A percentile compares a stretch with the other conserved stretches of the same genome.
phyloP scores from a whole-genome alignment of 2,113 vertebrate species.

The Tyrannus savana region DNA sequence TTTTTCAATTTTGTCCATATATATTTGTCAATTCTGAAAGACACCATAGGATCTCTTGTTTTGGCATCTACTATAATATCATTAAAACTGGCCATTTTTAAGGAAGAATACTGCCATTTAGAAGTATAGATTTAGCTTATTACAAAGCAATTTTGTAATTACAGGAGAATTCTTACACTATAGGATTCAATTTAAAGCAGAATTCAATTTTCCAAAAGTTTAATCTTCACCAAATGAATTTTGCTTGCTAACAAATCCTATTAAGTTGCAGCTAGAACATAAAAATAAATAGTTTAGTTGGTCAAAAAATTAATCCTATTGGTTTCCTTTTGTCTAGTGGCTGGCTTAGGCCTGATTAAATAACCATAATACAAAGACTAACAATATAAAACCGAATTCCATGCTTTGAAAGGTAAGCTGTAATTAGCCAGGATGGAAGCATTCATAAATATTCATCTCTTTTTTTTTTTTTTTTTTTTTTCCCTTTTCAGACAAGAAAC shows the following conservation, averaged over 20 bases:
- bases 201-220: neutral
- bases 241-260: neutral
- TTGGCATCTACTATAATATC: neutral
- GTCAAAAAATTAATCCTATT: neutral
- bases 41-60: accelerated
- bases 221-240: neutral
- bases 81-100: neutral
- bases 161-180: neutral
- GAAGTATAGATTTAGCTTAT: neutral
- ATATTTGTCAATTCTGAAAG: neutral
- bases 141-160: neutral
- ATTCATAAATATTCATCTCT: neutral
- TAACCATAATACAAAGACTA: neutral
- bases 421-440: neutral
- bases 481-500: neutral
- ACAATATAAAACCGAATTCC: neutral
- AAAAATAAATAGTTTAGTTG: neutral
- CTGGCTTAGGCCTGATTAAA: neutral
- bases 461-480: neutral
- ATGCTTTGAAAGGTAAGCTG: neutral
- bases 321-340: neutral
- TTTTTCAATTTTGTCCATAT: neutral
- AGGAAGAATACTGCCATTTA: neutral
- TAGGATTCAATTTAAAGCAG: neutral
- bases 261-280: neutral